Evolutionary conservation across 2,113 vertebrate species (phyloP).

Genomic region (Dissostichus mawsoni): DNA sequence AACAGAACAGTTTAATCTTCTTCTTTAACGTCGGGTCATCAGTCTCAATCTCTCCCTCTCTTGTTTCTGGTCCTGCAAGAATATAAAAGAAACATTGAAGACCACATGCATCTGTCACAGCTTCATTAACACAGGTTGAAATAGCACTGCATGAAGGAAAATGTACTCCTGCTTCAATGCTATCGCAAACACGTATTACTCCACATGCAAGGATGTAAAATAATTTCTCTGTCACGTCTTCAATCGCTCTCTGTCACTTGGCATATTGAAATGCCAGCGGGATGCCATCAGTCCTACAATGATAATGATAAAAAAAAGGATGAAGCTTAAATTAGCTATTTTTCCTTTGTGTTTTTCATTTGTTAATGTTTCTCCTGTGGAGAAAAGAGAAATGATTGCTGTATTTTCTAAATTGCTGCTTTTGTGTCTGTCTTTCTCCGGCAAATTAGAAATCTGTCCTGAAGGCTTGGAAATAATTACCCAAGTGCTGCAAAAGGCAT

Average conservation of each 20-base stretch:
- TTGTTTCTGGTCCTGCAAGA: constrained; percentile 11
- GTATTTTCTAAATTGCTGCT: neutral
- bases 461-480: constrained; percentile 20
- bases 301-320: neutral
- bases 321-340: neutral
- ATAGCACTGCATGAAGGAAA: accelerated
- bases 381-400: neutral
- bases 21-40: constrained; percentile 15
- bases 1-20: constrained; percentile 17
- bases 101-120: neutral
- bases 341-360: neutral
- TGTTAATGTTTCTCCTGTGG: neutral
- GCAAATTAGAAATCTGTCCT: constrained; percentile 15
- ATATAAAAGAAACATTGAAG: constrained; percentile 3
- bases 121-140: neutral
- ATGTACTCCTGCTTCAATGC: neutral
- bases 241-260: neutral
- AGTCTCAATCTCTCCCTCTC: constrained; percentile 13
- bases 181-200: neutral
- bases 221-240: neutral
- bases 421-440: neutral
- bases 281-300: neutral
- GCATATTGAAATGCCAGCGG: constrained; percentile 1
- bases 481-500: neutral
- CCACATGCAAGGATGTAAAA: neutral